Evolutionary conservation across 2,797 vertebrate species (phyloP).

Genomic region (Megaceryle alcyon): DNA sequence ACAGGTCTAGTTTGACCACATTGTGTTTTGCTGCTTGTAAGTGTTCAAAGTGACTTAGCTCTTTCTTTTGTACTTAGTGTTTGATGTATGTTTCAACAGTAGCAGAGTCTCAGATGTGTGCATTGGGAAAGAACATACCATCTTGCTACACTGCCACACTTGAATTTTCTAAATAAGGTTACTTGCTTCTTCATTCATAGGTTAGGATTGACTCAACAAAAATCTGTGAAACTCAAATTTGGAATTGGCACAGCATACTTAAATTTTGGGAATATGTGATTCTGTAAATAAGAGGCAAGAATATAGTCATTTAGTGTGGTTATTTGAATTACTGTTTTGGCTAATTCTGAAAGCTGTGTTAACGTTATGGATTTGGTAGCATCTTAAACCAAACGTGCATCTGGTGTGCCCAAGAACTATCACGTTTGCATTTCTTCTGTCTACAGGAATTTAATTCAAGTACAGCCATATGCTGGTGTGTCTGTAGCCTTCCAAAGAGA

Average conservation of each 20-base stretch:
- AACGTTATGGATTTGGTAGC: background rate
- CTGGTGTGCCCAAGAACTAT: background rate
- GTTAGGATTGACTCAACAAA: background rate
- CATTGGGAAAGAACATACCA: background rate
- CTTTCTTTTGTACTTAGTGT: background rate
- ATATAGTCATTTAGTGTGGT: accelerated
- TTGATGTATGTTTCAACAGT: background rate
- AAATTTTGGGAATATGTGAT: background rate
- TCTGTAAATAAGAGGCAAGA: background rate
- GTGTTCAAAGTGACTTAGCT: background rate
- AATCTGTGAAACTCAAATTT: background rate
- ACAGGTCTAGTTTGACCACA: background rate
- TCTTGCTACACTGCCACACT: background rate
- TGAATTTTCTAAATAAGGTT: background rate
- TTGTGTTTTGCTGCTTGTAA: background rate
- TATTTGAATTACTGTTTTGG: background rate
- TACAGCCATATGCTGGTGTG: background rate
- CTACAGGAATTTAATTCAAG: background rate
- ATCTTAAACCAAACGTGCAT: background rate
- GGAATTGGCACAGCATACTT: background rate
- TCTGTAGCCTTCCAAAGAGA: background rate
- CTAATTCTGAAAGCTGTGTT: background rate
- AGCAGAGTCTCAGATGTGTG: background rate
- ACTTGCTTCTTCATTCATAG: background rate
- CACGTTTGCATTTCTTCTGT: background rate